A percentile compares a stretch with the other conserved stretches of the same genome.
These are phyloP conservation scores for Egretta garzetta DNA, from an alignment of 2,113 vertebrate genomes.

Conservation along the genomic window DNA sequence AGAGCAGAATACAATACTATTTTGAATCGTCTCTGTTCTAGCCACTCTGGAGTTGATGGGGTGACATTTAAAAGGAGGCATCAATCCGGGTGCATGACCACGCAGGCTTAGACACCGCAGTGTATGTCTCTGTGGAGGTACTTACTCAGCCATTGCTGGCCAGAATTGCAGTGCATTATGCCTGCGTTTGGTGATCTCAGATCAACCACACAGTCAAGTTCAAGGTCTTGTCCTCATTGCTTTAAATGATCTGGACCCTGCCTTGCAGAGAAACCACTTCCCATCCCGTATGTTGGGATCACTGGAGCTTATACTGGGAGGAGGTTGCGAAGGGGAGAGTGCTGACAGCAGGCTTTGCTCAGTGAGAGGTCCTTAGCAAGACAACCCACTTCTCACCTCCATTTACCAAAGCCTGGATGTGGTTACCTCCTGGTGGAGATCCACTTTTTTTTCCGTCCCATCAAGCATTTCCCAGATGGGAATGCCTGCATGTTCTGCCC, in stretches of 20 bases:
- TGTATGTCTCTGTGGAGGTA: neutral
- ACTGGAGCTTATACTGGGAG: neutral
- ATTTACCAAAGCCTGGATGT: neutral
- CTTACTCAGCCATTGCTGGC: neutral
- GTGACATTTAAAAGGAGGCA: neutral
- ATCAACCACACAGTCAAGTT: neutral
- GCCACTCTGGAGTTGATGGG: neutral
- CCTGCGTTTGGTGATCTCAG: rapidly evolving
- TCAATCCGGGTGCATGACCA: neutral
- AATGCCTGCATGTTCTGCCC: rapidly evolving
- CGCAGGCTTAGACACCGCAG: rapidly evolving
- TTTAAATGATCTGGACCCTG: neutral
- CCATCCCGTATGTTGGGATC: neutral
- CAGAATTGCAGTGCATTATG: neutral
- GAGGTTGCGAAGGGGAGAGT: neutral
- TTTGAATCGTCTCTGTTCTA: neutral
- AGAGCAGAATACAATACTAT: neutral
- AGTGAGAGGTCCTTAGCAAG: neutral
- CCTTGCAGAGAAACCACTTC: neutral
- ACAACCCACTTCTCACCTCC: constrained; percentile 11
- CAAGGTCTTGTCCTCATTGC: neutral
- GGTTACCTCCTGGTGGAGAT: neutral
- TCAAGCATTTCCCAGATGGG: neutral
- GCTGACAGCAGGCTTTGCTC: constrained; percentile 53
- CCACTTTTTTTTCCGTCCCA: neutral